A percentile compares a stretch with the other conserved stretches of the same genome.
phyloP scores from a whole-genome alignment of 1,140 invertebrate genomes.

The Tribolium castaneum region DNA sequence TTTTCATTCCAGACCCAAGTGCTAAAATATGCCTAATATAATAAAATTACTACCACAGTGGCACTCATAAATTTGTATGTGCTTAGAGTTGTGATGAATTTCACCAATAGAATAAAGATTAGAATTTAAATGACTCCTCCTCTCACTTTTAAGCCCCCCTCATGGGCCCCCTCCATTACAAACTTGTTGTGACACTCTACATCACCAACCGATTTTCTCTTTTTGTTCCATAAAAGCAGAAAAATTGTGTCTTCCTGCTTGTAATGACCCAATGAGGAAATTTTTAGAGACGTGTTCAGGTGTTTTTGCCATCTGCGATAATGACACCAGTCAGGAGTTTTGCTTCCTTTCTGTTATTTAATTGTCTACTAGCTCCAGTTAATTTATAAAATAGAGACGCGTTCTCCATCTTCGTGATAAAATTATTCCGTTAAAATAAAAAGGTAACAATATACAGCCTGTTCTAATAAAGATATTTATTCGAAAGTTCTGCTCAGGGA shows the following conservation, averaged over 20 bases:
- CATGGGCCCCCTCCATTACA: slow-evolving; percentile 1
- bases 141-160: slow-evolving; percentile 25
- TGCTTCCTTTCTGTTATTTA: background rate
- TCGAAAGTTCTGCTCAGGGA: no score
- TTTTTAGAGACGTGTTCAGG: background rate
- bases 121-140: slow-evolving; percentile 26
- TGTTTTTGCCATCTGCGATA: background rate
- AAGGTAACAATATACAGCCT: no score
- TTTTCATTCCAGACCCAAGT: background rate
- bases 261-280: background rate
- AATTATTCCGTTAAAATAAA: no score
- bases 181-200: background rate
- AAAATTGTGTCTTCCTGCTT: background rate
- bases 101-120: slow-evolving; percentile 28
- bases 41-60: background rate
- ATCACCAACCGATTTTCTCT: slow-evolving; percentile 11
- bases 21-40: background rate
- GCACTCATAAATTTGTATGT: slow-evolving; percentile 18
- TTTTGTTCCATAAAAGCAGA: background rate
- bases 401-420: no score
- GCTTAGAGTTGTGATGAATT: slow-evolving; percentile 18
- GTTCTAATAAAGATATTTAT: no score
- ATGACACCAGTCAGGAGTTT: background rate
- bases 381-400: no score
- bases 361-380: background rate